Percentiles rank a stretch among this genome's conserved stretches.
Evolutionary conservation across 2,888 invertebrate genomes (phyloP).

Genomic region (Nomada goodeniana): DNA sequence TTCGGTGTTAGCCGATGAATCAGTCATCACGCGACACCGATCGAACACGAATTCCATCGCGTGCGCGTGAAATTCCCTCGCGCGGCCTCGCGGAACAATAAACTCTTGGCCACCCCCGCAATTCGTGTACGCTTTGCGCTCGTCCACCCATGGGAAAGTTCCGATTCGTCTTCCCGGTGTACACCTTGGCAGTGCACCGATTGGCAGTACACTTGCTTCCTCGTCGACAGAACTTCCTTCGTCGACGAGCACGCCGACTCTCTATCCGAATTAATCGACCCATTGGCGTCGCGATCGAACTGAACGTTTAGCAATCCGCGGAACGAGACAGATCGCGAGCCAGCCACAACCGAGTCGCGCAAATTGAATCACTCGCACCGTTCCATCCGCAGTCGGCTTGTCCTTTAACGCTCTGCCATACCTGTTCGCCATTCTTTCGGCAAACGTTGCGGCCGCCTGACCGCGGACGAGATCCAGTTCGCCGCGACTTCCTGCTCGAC

Average conservation of each 20-base stretch:
- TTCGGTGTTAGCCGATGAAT: conserved; percentile 46
- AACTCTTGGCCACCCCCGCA: not conserved
- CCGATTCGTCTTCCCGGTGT: too few species aligned
- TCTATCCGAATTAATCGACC: conserved; percentile 28
- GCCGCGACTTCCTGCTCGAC: conserved; percentile 51
- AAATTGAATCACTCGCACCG: conserved; percentile 53
- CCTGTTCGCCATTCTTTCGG: conserved; percentile 18
- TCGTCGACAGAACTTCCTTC: too few species aligned
- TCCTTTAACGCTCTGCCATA: conserved; percentile 1
- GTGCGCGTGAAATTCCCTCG: conserved; percentile 24
- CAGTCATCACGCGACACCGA: conserved; percentile 27
- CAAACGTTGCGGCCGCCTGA: conserved; percentile 20
- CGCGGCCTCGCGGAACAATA: conserved; percentile 2
- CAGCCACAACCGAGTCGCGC: not conserved
- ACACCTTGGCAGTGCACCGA: too few species aligned
- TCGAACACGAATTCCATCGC: conserved; percentile 40
- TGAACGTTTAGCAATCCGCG: conserved; percentile 41
- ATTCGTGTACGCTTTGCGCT: too few species aligned
- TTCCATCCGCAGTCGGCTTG: conserved; percentile 21
- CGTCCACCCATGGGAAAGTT: too few species aligned
- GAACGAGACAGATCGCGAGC: conserved; percentile 45
- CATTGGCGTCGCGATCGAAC: not conserved
- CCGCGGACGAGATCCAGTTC: conserved; percentile 51
- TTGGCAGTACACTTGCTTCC: too few species aligned
- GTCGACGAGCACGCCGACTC: too few species aligned